Evolutionary conservation across 2,113 vertebrate genomes (phyloP).

Genomic region (Columba livia): DNA sequence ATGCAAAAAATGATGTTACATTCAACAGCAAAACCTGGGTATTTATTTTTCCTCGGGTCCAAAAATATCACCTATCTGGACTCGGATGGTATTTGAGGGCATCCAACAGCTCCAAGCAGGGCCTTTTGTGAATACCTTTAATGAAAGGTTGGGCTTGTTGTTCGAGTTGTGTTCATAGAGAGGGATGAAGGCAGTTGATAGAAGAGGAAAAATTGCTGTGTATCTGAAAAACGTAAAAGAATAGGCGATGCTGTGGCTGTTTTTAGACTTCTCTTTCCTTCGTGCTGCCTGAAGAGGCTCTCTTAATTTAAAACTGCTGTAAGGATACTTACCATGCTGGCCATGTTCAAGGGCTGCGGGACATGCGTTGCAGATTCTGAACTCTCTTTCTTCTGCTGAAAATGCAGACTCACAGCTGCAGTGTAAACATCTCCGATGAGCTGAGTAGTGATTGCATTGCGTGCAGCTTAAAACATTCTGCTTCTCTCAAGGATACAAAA

Average conservation of each 20-base stretch:
- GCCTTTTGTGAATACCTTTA: background rate
- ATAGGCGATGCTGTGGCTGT: background rate
- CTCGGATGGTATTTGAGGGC: background rate
- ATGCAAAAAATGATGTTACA: background rate
- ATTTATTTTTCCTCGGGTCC: background rate
- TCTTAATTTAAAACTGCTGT: constrained; percentile 25
- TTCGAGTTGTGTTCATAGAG: background rate
- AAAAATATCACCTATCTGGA: background rate
- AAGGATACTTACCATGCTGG: background rate
- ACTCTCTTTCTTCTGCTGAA: background rate
- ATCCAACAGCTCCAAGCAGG: background rate
- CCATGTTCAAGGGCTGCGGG: background rate
- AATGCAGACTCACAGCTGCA: constrained; percentile 1
- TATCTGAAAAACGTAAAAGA: background rate
- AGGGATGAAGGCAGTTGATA: background rate
- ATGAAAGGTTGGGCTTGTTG: background rate
- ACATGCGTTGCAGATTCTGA: background rate
- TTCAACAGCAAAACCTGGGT: background rate
- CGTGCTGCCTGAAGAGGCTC: constrained; percentile 14
- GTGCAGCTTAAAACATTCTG: background rate
- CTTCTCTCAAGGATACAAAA: background rate
- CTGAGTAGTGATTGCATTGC: background rate
- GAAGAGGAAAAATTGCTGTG: background rate
- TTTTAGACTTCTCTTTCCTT: constrained; percentile 4
- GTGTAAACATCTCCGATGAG: background rate